Evolutionary conservation across 2,888 invertebrate genomes (phyloP).

Genomic region (Syrphus vitripennis): DNA sequence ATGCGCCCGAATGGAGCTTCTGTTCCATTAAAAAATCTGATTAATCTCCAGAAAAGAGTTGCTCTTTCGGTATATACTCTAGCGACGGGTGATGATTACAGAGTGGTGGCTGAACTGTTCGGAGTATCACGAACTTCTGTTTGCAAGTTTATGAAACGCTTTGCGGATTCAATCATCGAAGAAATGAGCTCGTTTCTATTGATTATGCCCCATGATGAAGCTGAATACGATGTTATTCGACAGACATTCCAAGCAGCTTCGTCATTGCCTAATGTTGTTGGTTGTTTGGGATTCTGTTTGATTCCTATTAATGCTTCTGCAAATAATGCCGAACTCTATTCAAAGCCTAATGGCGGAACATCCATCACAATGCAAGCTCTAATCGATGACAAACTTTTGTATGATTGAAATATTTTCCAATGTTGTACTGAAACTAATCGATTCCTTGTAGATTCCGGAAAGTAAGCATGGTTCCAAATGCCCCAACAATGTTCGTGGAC

Average conservation of each 20-base stretch:
- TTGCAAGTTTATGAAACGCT: slow-evolving; percentile 76
- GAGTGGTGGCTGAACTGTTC: slow-evolving; percentile 76
- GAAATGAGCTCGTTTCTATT: slow-evolving; percentile 74
- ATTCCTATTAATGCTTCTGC: slow-evolving; percentile 74
- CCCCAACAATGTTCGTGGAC: slow-evolving; percentile 74
- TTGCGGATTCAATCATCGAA: slow-evolving; percentile 76
- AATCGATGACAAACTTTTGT: slow-evolving; percentile 77
- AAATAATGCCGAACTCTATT: slow-evolving; percentile 70
- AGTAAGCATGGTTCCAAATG: slow-evolving; percentile 74
- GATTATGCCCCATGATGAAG: slow-evolving; percentile 74
- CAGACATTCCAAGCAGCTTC: slow-evolving; percentile 76
- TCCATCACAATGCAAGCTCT: slow-evolving; percentile 77
- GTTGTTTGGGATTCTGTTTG: slow-evolving; percentile 77
- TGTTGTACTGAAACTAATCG: background rate
- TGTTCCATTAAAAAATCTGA: slow-evolving; percentile 69
- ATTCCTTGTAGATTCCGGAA: slow-evolving; percentile 75
- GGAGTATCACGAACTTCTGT: slow-evolving; percentile 75
- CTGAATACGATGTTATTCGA: slow-evolving; percentile 75
- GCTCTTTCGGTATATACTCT: slow-evolving; percentile 77
- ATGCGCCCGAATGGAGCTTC: slow-evolving; percentile 70
- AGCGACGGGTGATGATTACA: slow-evolving; percentile 77
- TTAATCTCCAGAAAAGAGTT: slow-evolving; percentile 76
- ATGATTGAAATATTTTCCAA: slow-evolving; percentile 18
- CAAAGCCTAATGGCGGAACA: slow-evolving; percentile 68
- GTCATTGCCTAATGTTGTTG: slow-evolving; percentile 77